Base-by-base conservation (phyloP, 1,140 invertebrate genomes). In the Scaptodrosophila lebanonensis region DNA sequence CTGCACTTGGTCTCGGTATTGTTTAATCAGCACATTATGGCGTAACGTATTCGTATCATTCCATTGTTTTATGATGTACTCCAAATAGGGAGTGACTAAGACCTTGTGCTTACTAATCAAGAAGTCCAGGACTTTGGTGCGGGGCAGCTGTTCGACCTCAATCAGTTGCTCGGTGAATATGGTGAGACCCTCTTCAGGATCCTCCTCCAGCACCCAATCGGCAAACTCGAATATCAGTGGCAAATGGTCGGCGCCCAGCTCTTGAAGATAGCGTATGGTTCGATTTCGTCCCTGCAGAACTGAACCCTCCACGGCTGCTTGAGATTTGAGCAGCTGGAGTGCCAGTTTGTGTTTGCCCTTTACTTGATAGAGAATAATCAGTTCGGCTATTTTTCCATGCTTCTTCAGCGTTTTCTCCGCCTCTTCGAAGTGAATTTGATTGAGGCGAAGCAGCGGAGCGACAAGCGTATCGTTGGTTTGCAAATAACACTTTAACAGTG, bases 401-500 rank as follows among this genome's bases (percentile, higher is more conserved):
- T 93, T 92, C 54, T 94, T 91, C 2, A 99, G 88, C 4, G 95
- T 95, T 66, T 93, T 92, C 84, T 99, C 97, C 1, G 96, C 94
- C 89, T 99, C 98, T 45, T 95, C 95, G 2, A 99, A 87, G 75
- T 98, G 95, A 87, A 97, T 99, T 83, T 97, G 93, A 87, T 98
- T 99, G n/a, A 97, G 87, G 7, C 98, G 91, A 2, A 99, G 86
- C 9, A 99, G 87, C 0, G 97, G 93, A 0, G 95, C 95, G 3
- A 99, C 94, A 29, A 98, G 88, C 0, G 95, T 95, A 89, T 98
- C 96, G 87, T 99, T 99, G 1, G 95, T 98, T 93, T 97, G 93
- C 40, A 99, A 89, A 88, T 98, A 99, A 87, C 97, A 98, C 86
- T 99, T 99, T 0, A 99, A 88, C 35, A 99, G 87, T 1, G 97